Percentiles rank a stretch among this genome's conserved stretches.
phyloP scores from a whole-genome alignment of 2,797 vertebrate genomes.

The Pseudochirops corinnae region DNA sequence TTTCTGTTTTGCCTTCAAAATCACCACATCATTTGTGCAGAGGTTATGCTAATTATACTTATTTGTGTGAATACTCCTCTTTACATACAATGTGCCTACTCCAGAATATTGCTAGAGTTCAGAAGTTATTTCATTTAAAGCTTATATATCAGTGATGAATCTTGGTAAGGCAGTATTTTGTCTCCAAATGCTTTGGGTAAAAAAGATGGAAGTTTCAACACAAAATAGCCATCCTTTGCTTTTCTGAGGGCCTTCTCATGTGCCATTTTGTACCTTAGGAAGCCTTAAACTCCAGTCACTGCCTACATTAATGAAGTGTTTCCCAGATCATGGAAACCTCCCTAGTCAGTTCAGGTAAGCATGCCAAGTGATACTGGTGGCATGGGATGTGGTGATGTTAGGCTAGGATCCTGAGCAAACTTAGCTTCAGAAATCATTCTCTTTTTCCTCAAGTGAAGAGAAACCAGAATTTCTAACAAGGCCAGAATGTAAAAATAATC shows the following conservation, averaged over 20 bases:
- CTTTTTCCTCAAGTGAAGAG: not conserved
- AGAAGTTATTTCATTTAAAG: conserved; percentile 64
- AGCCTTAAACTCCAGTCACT: not conserved
- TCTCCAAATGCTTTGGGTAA: conserved; percentile 57
- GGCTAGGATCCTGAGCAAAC: not conserved
- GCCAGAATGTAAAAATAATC: not conserved
- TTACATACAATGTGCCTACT: conserved; percentile 46
- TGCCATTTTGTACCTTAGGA: fast-evolving
- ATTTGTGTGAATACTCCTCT: conserved; percentile 64
- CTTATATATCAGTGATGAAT: conserved; percentile 58
- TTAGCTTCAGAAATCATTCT: not conserved
- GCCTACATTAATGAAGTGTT: not conserved
- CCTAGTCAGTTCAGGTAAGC: not conserved
- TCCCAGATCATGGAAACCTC: not conserved
- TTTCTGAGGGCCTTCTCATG: no score
- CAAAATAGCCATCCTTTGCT: not conserved
- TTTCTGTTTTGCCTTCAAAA: conserved; percentile 66
- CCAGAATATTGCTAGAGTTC: conserved; percentile 66
- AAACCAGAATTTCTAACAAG: not conserved
- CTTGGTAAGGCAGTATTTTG: conserved; percentile 44
- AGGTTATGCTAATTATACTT: conserved; percentile 66
- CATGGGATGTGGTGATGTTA: not conserved
- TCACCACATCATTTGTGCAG: conserved; percentile 63
- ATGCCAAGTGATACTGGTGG: not conserved
- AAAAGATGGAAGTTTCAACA: not conserved